phyloP scores from a whole-genome alignment of 2,797 vertebrate genomes.

The Fratercula arctica region DNA sequence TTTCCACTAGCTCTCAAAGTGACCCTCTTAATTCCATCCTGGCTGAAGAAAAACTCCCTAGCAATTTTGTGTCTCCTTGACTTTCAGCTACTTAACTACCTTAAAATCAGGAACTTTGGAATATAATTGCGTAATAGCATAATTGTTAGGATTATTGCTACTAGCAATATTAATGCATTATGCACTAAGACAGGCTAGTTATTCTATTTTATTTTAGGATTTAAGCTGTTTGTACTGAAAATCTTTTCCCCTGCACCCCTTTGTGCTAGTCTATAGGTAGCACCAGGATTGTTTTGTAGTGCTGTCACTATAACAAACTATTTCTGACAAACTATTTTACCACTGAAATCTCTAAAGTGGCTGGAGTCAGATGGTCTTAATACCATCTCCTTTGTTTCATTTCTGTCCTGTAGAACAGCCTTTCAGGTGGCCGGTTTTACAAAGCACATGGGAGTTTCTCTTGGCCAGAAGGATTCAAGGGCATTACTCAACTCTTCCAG shows the following conservation, averaged over 20 bases:
- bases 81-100: background rate
- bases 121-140: background rate
- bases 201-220: background rate
- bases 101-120: background rate
- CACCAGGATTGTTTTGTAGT: background rate
- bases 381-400: background rate
- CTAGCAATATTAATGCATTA: background rate
- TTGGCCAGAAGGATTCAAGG: background rate
- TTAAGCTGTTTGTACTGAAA: background rate
- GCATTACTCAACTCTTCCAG: background rate
- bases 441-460: background rate
- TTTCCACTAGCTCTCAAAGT: background rate
- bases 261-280: background rate
- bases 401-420: background rate
- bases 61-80: background rate
- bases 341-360: background rate
- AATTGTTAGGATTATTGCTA: background rate
- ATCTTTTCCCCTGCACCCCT: background rate
- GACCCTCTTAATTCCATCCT: constrained; percentile 6
- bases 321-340: background rate
- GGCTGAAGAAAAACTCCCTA: background rate
- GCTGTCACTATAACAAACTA: background rate
- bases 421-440: background rate
- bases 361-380: background rate
- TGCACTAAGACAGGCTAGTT: background rate